phyloP scores from a whole-genome alignment of 1,140 invertebrate species.

The Neodiprion fabricii region DNA sequence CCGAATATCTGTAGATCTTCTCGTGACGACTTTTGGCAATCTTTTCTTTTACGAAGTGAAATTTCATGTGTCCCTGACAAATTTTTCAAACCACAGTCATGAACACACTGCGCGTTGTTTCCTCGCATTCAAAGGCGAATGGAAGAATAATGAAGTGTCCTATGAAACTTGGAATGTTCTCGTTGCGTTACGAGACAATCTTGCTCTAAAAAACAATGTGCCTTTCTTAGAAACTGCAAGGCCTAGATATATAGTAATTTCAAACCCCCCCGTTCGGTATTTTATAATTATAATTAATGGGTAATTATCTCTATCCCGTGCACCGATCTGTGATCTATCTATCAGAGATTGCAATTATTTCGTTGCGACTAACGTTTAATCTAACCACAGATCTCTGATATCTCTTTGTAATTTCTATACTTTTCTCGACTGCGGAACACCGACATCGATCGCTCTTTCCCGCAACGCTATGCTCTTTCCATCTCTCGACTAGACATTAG shows the following conservation, averaged over 20 bases:
- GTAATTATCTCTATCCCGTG: neutral
- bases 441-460: neutral
- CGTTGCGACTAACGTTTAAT: neutral
- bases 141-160: neutral
- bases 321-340: neutral
- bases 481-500: neutral
- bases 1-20: neutral
- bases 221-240: constrained; percentile 4
- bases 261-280: neutral
- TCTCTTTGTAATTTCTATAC: constrained; percentile 5
- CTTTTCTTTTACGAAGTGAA: neutral
- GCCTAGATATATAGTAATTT: neutral
- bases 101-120: neutral
- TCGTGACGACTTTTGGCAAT: neutral
- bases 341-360: constrained; percentile 6
- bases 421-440: neutral
- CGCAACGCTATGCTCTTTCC: neutral
- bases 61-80: neutral
- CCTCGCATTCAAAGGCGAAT: neutral
- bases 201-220: neutral
- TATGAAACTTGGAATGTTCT: neutral
- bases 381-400: neutral
- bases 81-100: neutral
- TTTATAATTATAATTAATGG: constrained; percentile 8
- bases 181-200: neutral